Evolutionary conservation across 1,140 invertebrate genomes (phyloP).

Genomic region (honey bee (Apis mellifera)): DNA sequence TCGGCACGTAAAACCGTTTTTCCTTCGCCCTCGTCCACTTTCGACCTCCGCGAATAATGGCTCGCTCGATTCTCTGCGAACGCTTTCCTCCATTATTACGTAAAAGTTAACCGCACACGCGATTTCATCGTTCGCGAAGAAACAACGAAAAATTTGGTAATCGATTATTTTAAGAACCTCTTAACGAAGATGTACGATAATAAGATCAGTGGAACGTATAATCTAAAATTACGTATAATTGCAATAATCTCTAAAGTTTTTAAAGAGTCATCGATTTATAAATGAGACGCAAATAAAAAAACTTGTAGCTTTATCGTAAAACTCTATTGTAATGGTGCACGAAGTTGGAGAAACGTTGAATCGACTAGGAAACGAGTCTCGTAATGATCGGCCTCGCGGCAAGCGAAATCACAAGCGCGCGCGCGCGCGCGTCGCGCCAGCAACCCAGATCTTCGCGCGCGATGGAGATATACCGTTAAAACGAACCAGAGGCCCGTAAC

Average conservation of each 20-base stretch:
- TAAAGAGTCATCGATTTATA: no score
- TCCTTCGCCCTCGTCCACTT: conserved; percentile 23
- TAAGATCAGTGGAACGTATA: no score
- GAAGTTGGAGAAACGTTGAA: background rate
- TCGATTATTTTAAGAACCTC: background rate
- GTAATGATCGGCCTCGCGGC: conserved; percentile 30
- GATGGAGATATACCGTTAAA: conserved; percentile 71
- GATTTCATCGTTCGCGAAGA: background rate
- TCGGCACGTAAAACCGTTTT: background rate
- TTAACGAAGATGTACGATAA: no score
- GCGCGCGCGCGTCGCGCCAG: conserved; percentile 59
- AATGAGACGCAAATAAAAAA: no score
- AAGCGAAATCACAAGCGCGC: conserved; percentile 53
- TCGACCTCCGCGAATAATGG: conserved; percentile 10
- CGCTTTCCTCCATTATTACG: conserved; percentile 37
- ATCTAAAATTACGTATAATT: no score
- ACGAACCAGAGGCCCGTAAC: conserved; percentile 52
- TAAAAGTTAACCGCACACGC: conserved; percentile 14
- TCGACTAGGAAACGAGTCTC: background rate
- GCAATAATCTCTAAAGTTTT: no score
- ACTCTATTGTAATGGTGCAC: no score
- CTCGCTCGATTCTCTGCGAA: no score
- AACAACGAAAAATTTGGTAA: no score
- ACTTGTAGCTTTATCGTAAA: no score
- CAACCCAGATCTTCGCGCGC: conserved; percentile 69